Conservation (phyloP, 2,113 vertebrate genomes). For the Amphiprion percula region DNA sequence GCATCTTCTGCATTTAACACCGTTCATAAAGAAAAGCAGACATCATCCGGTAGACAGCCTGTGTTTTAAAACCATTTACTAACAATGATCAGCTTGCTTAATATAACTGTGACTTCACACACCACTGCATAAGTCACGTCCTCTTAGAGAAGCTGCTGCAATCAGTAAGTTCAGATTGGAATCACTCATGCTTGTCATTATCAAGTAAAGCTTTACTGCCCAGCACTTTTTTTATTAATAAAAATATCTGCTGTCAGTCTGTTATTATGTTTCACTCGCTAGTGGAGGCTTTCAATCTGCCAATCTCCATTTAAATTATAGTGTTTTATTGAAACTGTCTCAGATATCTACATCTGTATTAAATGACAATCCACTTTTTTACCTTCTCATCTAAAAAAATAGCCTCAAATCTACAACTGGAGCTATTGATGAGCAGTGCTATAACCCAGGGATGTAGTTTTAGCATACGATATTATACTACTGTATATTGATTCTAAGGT, state of each 20-base stretch:
- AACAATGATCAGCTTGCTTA: neutral
- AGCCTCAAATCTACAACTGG: neutral
- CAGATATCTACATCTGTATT: slow-evolving; percentile 3
- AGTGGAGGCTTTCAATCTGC: neutral
- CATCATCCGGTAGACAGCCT: too few species aligned
- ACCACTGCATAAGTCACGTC: neutral
- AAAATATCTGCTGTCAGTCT: neutral
- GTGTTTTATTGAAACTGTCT: neutral
- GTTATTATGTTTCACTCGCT: neutral
- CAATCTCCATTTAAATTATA: neutral
- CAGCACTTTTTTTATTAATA: neutral
- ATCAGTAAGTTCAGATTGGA: neutral
- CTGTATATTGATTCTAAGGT: too few species aligned
- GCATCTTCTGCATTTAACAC: too few species aligned
- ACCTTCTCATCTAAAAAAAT: neutral
- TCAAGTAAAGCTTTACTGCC: neutral
- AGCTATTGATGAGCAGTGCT: slow-evolving; percentile 31
- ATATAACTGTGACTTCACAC: neutral
- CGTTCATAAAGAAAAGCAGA: too few species aligned
- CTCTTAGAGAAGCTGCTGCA: neutral
- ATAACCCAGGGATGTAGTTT: neutral
- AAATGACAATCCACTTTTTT: neutral
- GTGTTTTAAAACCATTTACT: neutral
- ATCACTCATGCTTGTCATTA: neutral
- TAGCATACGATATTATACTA: too few species aligned